Base-by-base conservation (phyloP, 2,797 vertebrate species). In the Percopsis omiscomaycus region DNA sequence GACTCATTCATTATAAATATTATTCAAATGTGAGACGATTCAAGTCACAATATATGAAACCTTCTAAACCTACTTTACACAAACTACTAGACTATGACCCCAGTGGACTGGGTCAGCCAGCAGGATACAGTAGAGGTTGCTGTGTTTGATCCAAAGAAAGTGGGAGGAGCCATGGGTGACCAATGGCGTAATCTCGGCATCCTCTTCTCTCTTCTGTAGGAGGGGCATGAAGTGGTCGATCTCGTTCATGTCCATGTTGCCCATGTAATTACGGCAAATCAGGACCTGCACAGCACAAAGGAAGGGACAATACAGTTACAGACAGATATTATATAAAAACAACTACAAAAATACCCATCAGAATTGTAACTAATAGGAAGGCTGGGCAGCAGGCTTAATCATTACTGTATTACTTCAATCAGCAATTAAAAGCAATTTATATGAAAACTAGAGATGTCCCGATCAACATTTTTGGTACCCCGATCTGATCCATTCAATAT, bases 111-210 rank as follows among this genome's bases (percentile, higher is more conserved):
- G 14, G 22, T 27, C 6, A 71, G 10, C n/a, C 46, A 42, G 46
- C 50, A 78, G 91, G 92, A 94, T 94, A 94, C 93, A 29, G 83
- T 94, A 94, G 30, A 94, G 81, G 85, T 94, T 94, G 86, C 78
- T 93, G 84, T 94, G 93, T 61, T 93, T 94, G 78, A 94, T 92
- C 90, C 92, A 94, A 66, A 94, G 78, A 79, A 94, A 94, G 80
- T 94, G 93, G 1, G 88, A 59, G 13, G 86, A 75, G 63, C 93
- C 93, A 0, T 86, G 90, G 69, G 78, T 86, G 77, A 93, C 56
- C 44, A 94, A 72, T 0, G 93, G 93, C 0, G 91, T 88, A 67
- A 89, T 80, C 69, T 92, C 91, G 0, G 82, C 89, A 0, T 94
- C 93, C 44, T 94, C 93, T 64, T 94, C 93, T 53, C 84, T 87